Base-by-base conservation (phyloP, 2,113 vertebrate species). In the Polyodon spathula region DNA sequence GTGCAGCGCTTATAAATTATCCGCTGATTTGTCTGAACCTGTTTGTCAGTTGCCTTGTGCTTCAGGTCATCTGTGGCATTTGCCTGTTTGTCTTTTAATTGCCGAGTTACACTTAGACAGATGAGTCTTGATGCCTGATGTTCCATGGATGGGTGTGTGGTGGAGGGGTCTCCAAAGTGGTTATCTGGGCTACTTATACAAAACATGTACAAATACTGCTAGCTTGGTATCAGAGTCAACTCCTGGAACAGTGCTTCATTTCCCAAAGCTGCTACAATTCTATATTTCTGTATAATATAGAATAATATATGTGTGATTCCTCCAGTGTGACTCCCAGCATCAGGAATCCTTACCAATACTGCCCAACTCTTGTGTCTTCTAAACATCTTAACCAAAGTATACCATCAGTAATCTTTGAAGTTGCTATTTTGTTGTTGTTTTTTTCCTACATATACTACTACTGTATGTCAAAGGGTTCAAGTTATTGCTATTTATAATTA, bases 31-130 rank as follows among this genome's bases (percentile, higher is more conserved):
- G 90, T 92, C 90, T 83, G 75, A 90, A 90, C 89, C 89, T 92
- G 89, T 93, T 93, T 93, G 90, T 93, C 90, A 92, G 89, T 82
- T 78, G 85, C 83, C 88, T 88, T 88, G 88, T 88, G 92, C 92
- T 93, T 84, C 88, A 0, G 92, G 92, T 92, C 89, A 93, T 91
- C 83, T 84, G 83, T 92, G 90, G 89, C 92, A 93, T 93, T 93
- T 93, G 81, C 60, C 88, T 90, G 89, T 86, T 88, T 90, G 86
- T 85, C 88, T 89, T 89, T 89, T 93, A 92, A 93, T 93, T 92
- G 90, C 89, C 89, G 89, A 91, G 88, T 86, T 89, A 86, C 85
- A 88, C 85, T 85, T 86, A 91, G 90, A 93, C 88, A 90, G 88
- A 93, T 92, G 91, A 92, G 86, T 85, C 84, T 82, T 89, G 89